A percentile compares a stretch with the other conserved stretches of the same genome.
phyloP scores from a whole-genome alignment of 2,797 vertebrate species.

The Lutjanus argentimaculatus region DNA sequence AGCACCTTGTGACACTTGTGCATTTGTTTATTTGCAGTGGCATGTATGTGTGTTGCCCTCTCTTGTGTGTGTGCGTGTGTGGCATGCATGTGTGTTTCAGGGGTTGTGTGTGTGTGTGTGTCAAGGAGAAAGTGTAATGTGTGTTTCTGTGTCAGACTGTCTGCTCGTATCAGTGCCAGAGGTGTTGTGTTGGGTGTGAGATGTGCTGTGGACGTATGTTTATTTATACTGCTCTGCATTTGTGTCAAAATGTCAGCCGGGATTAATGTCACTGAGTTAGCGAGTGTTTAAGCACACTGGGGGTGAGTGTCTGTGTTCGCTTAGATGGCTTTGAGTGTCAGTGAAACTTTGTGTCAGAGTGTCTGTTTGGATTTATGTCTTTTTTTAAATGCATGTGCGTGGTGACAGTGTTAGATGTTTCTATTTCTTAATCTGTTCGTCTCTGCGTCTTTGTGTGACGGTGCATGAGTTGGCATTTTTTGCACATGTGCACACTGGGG shows the following conservation, averaged over 20 bases:
- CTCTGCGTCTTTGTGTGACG: neutral
- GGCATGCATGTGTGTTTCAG: neutral
- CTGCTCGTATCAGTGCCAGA: constrained; percentile 49
- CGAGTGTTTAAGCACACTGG: constrained; percentile 43
- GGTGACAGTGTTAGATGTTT: constrained; percentile 10
- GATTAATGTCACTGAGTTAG: constrained; percentile 68
- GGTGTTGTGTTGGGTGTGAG: constrained; percentile 48
- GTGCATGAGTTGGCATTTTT: constrained; percentile 9
- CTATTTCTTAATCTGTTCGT: constrained; percentile 20
- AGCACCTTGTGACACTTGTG: neutral
- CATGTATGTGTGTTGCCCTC: constrained; percentile 6
- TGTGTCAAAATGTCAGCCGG: constrained; percentile 65
- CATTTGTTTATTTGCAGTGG: constrained; percentile 19
- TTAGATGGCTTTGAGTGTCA: constrained; percentile 55
- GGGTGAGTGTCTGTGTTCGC: constrained; percentile 42
- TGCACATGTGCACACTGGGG: no score
- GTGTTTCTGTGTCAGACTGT: constrained; percentile 64
- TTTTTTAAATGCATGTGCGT: constrained; percentile 15
- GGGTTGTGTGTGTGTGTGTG: constrained; percentile 11
- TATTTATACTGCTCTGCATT: constrained; percentile 64
- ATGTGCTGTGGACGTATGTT: constrained; percentile 62
- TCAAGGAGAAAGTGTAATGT: constrained; percentile 26
- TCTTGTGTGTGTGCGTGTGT: no score
- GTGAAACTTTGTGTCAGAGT: constrained; percentile 48
- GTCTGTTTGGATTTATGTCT: constrained; percentile 60